Evolutionary conservation across 2,113 vertebrate species (phyloP).

Genomic region (Condylura cristata): DNA sequence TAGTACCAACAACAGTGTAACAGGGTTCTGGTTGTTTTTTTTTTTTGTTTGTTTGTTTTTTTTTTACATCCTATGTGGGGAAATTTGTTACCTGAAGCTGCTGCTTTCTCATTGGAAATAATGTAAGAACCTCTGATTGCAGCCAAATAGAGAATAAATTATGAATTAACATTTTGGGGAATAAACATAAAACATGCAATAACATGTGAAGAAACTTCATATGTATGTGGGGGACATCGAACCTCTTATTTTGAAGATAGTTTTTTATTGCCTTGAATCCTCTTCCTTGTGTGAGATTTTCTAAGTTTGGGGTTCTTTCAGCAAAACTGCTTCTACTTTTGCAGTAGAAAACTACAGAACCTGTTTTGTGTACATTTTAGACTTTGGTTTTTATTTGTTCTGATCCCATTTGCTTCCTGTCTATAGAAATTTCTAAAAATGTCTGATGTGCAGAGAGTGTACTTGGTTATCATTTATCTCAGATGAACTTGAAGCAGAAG

Average conservation of each 20-base stretch:
- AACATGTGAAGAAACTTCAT: neutral
- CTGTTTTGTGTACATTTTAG: conserved; percentile 34
- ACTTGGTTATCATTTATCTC: conserved; percentile 35
- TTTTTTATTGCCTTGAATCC: neutral
- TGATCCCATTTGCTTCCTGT: conserved; percentile 2
- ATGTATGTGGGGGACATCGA: neutral
- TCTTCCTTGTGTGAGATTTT: neutral
- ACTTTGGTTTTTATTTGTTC: conserved; percentile 37
- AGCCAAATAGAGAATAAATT: conserved; percentile 31
- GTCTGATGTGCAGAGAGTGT: conserved; percentile 20
- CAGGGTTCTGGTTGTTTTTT: no score
- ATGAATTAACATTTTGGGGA: neutral
- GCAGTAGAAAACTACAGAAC: neutral
- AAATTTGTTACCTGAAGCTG: neutral
- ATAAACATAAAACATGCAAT: neutral
- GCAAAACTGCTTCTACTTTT: neutral
- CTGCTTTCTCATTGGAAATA: neutral
- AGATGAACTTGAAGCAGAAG: conserved; percentile 34
- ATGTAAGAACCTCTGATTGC: neutral
- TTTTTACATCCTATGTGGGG: no score
- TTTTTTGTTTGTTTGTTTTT: no score
- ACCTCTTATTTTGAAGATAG: conserved; percentile 32
- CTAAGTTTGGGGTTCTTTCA: neutral
- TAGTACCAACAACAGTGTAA: no score
- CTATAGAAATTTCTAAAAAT: neutral